Conservation (phyloP, 2,797 vertebrate genomes). For the Champsocephalus esox region DNA sequence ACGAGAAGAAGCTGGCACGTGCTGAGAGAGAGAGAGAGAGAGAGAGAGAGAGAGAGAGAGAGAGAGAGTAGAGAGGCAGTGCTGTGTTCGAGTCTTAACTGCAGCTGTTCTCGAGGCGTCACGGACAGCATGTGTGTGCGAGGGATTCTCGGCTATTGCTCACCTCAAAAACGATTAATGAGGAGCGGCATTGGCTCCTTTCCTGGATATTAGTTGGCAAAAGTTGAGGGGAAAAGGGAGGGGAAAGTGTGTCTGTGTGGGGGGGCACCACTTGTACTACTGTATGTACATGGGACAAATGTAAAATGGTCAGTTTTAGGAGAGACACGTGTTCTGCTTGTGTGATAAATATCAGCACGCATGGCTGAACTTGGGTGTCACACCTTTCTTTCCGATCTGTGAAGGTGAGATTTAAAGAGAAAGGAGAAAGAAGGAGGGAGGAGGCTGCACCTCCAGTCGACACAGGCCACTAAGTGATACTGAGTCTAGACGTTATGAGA, state of each 20-base stretch:
- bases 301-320: neutral
- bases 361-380: neutral
- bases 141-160: constrained; percentile 20
- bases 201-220: constrained; percentile 36
- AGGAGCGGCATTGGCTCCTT: constrained; percentile 36
- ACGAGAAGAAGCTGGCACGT: constrained; percentile 30
- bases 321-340: neutral
- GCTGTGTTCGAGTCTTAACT: constrained; percentile 2
- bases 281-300: neutral
- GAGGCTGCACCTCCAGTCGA: constrained; percentile 22
- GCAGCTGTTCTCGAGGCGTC: constrained; percentile 12
- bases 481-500: constrained; percentile 33
- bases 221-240: constrained; percentile 1
- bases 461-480: constrained; percentile 43
- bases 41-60: neutral
- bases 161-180: constrained; percentile 39
- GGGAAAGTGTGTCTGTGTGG: neutral
- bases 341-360: neutral
- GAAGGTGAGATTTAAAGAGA: constrained; percentile 10
- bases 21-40: constrained; percentile 9
- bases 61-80: neutral
- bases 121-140: neutral
- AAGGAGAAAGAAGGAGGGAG: neutral
- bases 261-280: neutral
- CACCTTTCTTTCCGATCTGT: constrained; percentile 12